These are phyloP conservation scores for Callospermophilus lateralis DNA, from an alignment of 2,113 vertebrate genomes.

Conservation along the genomic window DNA sequence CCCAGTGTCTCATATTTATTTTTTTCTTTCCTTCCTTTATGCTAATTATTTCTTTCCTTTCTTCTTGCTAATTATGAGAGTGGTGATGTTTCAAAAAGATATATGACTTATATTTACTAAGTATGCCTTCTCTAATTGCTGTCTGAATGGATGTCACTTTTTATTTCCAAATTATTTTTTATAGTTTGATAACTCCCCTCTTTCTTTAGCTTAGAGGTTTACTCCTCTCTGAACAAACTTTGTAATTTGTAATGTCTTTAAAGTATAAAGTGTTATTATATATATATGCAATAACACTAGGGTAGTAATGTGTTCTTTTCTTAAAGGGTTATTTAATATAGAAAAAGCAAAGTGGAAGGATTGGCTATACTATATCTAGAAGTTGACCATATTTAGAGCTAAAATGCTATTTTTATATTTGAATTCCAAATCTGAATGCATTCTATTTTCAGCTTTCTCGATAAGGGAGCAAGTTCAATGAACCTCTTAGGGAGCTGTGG, in stretches of 20 bases:
- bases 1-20: neutral
- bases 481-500: neutral
- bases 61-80: neutral
- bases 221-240: neutral
- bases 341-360: neutral
- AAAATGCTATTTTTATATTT: conserved; percentile 36
- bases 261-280: neutral
- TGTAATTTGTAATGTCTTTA: neutral
- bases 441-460: conserved; percentile 28
- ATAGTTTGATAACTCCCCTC: neutral
- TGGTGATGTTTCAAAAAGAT: neutral
- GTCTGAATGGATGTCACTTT: conserved; percentile 24
- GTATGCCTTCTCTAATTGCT: neutral
- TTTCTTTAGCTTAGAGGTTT: neutral
- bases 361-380: neutral
- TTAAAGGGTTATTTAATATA: neutral
- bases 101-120: neutral
- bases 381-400: conserved; percentile 11
- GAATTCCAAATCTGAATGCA: conserved; percentile 24
- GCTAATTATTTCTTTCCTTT: neutral
- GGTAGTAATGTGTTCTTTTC: neutral
- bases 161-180: conserved; percentile 22
- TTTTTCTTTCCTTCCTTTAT: neutral
- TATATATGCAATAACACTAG: neutral
- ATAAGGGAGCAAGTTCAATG: neutral